Base-by-base conservation (phyloP, 2,888 invertebrate species). In the Ceraclea dissimilis region DNA sequence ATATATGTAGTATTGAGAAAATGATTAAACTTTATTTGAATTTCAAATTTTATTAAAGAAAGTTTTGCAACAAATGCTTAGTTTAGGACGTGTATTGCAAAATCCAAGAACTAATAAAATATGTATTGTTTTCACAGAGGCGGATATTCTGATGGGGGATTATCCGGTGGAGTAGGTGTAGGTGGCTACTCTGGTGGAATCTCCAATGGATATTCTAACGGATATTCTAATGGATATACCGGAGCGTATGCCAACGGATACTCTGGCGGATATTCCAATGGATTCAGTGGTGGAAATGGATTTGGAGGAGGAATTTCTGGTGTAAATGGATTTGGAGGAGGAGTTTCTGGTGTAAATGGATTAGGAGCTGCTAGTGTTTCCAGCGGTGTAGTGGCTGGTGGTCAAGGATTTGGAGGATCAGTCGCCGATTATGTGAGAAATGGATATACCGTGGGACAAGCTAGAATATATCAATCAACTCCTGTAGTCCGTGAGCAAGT, bases 401-500 rank as follows among this genome's bases (percentile, higher is more conserved):
- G 6, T 2, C 13, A 31, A 43, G 16, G 31, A 31, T 8, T 31
- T 16, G 2, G 26, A 20, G n/a, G n/a, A n/a, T 13, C 17, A 13
- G n/a, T 18, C 11, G 17, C 47, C 1, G 54, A 39, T 8, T 43
- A 22, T 18, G n/a, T n/a, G n/a, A n/a, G n/a, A n/a, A n/a, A 33
- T 8, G 33, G 13, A 33, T 8, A 8, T 33, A 10, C 33, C 8
- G 33, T 33, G 33, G 33, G 33, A 33, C 8, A 10, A 13, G 33
- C 8, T 33, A 10, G n/a, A n/a, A n/a, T n/a, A n/a, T n/a, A n/a
- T n/a, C 21, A 50, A 4, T 17, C 49, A 21, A 17, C 26, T 13
- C 43, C 33, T 2, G 39, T 34, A 6, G 44, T 46, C 52, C 47
- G 48, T 13, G 18, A 18, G 5, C 53, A 53, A n/a, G 49, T 49